A percentile compares a stretch with the other conserved stretches of the same genome.
Conservation (phyloP, 2,113 vertebrate species). For the Emydura subglobosa region DNA sequence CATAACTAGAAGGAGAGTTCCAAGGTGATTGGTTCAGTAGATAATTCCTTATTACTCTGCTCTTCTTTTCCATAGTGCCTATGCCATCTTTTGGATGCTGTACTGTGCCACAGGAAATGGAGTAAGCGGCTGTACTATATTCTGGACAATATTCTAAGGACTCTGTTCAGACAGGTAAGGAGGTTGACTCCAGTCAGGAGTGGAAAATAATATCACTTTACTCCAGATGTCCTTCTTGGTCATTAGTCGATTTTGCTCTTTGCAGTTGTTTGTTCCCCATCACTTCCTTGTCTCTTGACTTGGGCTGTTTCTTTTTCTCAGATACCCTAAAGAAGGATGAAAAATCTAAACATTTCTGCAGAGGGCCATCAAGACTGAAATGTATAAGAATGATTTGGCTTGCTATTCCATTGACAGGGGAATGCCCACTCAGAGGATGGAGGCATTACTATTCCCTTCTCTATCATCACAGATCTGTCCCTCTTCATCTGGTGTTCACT, state of each 20-base stretch:
- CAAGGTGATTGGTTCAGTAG: not conserved
- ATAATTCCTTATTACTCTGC: not conserved
- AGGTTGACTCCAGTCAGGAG: not conserved
- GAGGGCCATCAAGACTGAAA: accelerated
- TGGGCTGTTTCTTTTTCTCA: not conserved
- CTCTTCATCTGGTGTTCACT: not conserved
- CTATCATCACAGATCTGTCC: not conserved
- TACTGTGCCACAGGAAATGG: accelerated
- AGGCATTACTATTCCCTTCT: not conserved
- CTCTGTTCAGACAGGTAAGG: not conserved
- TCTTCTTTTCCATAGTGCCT: not conserved
- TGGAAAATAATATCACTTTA: not conserved
- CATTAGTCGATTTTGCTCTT: not conserved
- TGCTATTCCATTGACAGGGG: not conserved
- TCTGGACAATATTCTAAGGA: not conserved
- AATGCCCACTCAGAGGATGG: not conserved
- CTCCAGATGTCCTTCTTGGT: not conserved
- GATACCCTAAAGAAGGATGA: not conserved
- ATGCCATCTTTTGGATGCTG: accelerated
- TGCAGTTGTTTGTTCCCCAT: not conserved
- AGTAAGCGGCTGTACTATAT: not conserved
- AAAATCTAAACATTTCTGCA: not conserved
- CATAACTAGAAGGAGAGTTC: not conserved
- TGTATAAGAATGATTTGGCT: not conserved
- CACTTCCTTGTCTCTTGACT: not conserved